Base-by-base conservation (phyloP, 2,888 invertebrate species). In the Penaeus monodon region DNA sequence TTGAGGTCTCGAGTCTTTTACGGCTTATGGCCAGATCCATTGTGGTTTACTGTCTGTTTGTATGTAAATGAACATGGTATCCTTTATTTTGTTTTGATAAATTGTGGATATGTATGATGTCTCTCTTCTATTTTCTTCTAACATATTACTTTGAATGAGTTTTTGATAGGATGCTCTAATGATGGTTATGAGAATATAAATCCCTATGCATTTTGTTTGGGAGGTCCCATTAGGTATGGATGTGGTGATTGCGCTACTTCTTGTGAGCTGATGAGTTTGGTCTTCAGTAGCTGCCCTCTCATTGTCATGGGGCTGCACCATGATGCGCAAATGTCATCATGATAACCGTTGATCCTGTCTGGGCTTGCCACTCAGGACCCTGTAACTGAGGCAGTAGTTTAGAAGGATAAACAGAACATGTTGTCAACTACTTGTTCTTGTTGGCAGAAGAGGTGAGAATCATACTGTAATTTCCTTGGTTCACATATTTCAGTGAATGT, bases 271-370 rank as follows among this genome's bases (percentile, higher is more conserved):
- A 99, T 92, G 99, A 99, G 93, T 97, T 99, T 92, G 99, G 99
- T n/a, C 38, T 98, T 99, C 93, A 98, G 98, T 92, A 99, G 99
- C 0, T 99, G 99, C 4, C 99, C 99, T 0, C 94, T 99, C 82
- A 99, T 99, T 91, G 98, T 97, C 2, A 95, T 99, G 93, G n/a
- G 99, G 99, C 7, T 99, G 99, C 92, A 99, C 99, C 0, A 99
- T 99, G 99, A 99, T 99, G 99, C 94, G 99, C 87, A 99, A 99
- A 92, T 99, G 99, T 92, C 99, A 99, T 93, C 93, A n/a, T n/a
- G n/a, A n/a, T n/a, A n/a, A n/a, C n/a, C n/a, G n/a, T n/a, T 99
- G 91, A 99, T 91, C 99, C 99, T 0, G 99, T 99, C 88, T n/a
- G n/a, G 99, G 99, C 89, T 99, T 91, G 99, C 99, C 2, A 99